Conservation (phyloP, 1,140 invertebrate genomes). For the Drosophila lowei region DNA sequence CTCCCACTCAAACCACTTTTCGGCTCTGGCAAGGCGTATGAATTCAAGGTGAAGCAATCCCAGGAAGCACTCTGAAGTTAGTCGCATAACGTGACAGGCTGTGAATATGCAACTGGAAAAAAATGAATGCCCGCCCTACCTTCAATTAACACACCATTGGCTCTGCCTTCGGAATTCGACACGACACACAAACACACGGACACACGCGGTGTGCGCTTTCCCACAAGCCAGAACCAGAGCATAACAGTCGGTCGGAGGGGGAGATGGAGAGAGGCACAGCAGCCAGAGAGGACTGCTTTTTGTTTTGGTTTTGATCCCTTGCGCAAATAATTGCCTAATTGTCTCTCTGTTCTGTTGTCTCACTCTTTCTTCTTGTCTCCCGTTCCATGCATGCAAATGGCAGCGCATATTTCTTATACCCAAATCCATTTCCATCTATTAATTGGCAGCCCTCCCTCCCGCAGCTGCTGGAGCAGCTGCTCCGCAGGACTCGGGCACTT, state of each 20-base stretch:
- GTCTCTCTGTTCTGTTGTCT: conserved; percentile 58
- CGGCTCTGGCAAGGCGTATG: too few relatives aligned
- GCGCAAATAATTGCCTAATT: conserved; percentile 83
- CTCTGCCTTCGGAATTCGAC: conserved; percentile 39
- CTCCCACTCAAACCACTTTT: not conserved
- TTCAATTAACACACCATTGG: conserved; percentile 3
- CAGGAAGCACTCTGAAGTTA: too few relatives aligned
- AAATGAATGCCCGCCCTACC: not conserved
- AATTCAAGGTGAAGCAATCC: too few relatives aligned
- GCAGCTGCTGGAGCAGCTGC: conserved; percentile 35
- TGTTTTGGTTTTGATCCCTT: conserved; percentile 82
- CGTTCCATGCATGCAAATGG: conserved; percentile 57
- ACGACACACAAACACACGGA: conserved; percentile 9
- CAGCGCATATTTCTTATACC: conserved; percentile 73
- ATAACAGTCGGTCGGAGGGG: not conserved
- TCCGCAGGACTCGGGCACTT: conserved; percentile 33
- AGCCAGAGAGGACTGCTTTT: conserved; percentile 54
- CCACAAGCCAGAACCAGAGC: conserved; percentile 24
- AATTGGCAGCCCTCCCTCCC: conserved; percentile 70
- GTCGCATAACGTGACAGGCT: too few relatives aligned
- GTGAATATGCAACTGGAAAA: not conserved
- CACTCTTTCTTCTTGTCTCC: not conserved
- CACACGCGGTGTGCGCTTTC: conserved; percentile 42
- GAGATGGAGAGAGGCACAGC: not conserved
- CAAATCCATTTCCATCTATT: conserved; percentile 79